Evolutionary conservation across 2,113 vertebrate genomes (phyloP), one percentile per base, ranked within the genome.

Genomic region (Lamprotornis superbus): DNA sequence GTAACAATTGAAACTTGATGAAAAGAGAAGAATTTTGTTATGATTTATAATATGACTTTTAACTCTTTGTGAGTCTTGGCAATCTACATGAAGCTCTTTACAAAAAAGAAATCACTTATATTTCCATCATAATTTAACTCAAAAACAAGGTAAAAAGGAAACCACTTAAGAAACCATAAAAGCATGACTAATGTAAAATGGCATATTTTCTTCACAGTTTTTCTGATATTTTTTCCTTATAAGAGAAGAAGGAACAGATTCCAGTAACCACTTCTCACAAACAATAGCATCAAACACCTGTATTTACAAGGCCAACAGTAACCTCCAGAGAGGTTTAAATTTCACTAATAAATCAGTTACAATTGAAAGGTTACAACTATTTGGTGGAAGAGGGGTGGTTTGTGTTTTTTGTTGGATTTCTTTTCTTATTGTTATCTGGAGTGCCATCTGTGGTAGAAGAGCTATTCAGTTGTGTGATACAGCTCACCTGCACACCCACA

Each of bases 21-120:
- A 86, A 90, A 96, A 96, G 33, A 80, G 15, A 92, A 91, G 56
- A 94, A 53, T 93, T 89, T 46, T 80, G 47, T 74, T 77, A 65
- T 77, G 85, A 97, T 97, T 95, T 95, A 96, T 82, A 96, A 91
- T 69, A 47, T 8, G 22, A 85, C 75, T 96, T 97, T 69, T 81
- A 97, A 69, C 23, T 82, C n/a, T 90, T 89, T 60, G 46, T 93
- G 74, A 97, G 83, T 95, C 89, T 96, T 92, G 91, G 40, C 83
- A 93, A 96, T 95, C 69, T 95, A 75, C 60, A 86, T 89, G 49
- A 84, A 75, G 11, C 4, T 71, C 13, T 49, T 86, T 89, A 89
- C 56, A 27, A 90, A 97, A 91, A 25, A 76, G 37, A 95, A 95
- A 64, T 31, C 23, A 60, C 23, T 78, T 73, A 20, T 37, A 63